Evolutionary conservation across 1,140 invertebrate genomes (phyloP).

Genomic region (Amyelois transitella): DNA sequence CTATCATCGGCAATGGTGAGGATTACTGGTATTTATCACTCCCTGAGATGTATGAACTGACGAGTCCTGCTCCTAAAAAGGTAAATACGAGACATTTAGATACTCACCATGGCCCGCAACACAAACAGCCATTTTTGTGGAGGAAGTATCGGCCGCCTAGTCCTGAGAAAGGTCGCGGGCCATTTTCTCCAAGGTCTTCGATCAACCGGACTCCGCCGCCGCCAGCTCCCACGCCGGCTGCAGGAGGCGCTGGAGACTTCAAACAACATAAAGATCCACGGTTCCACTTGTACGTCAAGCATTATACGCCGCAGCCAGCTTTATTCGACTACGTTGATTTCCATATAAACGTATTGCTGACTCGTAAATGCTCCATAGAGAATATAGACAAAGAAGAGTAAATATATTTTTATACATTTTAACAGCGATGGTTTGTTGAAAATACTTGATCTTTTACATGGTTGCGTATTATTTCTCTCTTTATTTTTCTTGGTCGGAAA

Average conservation of each 20-base stretch:
- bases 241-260: constrained; percentile 12
- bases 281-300: constrained; percentile 55
- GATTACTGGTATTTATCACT: constrained; percentile 69
- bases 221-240: constrained; percentile 25
- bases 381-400: constrained; percentile 34
- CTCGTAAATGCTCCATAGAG: constrained; percentile 48
- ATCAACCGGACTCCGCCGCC: constrained; percentile 11
- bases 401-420: constrained; percentile 4
- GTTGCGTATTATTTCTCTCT: constrained; percentile 47
- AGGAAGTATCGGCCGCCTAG: constrained; percentile 29
- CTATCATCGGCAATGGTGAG: constrained; percentile 59
- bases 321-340: constrained; percentile 64
- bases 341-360: constrained; percentile 55
- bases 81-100: constrained; percentile 36
- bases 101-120: constrained; percentile 42
- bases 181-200: constrained; percentile 29
- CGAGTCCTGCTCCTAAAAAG: constrained; percentile 23
- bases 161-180: constrained; percentile 34
- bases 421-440: constrained; percentile 35
- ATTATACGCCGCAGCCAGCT: constrained; percentile 58
- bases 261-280: constrained; percentile 40
- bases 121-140: constrained; percentile 61
- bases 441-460: constrained; percentile 48
- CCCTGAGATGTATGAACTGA: constrained; percentile 64
- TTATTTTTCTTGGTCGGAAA: constrained; percentile 68